These are phyloP conservation scores for Hesperia comma DNA, from an alignment of 2,888 invertebrate genomes.

Conservation along the genomic window DNA sequence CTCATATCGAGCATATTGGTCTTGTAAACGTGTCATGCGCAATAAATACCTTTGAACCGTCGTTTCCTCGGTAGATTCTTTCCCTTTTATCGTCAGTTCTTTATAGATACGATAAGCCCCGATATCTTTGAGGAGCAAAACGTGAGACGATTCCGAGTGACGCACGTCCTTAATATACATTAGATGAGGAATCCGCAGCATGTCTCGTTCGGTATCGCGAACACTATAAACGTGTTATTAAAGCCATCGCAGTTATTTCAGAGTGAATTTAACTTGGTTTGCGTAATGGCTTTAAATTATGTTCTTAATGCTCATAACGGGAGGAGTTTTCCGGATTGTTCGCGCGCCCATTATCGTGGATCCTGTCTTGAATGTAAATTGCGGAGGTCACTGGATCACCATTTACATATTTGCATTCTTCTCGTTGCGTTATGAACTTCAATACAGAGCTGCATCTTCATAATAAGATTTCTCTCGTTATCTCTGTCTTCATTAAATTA, in stretches of 20 bases:
- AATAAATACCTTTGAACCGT: slow-evolving; percentile 38
- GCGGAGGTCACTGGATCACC: slow-evolving; percentile 34
- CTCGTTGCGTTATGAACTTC: slow-evolving; percentile 25
- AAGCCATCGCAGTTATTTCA: slow-evolving; percentile 21
- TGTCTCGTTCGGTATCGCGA: background rate
- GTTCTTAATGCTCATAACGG: slow-evolving; percentile 32
- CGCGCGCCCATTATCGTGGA: slow-evolving; percentile 35
- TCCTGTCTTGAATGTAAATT: slow-evolving; percentile 34
- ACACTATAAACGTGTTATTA: slow-evolving; percentile 7
- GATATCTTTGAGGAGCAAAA: slow-evolving; percentile 42
- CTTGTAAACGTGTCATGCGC: slow-evolving; percentile 38
- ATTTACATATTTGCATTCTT: slow-evolving; percentile 34
- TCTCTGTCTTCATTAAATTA: slow-evolving; percentile 42
- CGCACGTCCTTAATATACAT: slow-evolving; percentile 36
- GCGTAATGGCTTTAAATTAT: slow-evolving; percentile 32
- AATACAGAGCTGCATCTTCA: background rate
- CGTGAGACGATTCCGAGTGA: slow-evolving; percentile 41
- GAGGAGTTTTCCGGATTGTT: slow-evolving; percentile 33
- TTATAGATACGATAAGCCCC: slow-evolving; percentile 45
- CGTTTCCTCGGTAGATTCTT: slow-evolving; percentile 31
- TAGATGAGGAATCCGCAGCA: slow-evolving; percentile 38
- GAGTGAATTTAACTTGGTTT: slow-evolving; percentile 28
- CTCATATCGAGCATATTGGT: slow-evolving; percentile 28
- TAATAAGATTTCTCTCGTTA: background rate
- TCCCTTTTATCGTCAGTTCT: slow-evolving; percentile 42